Base-by-base conservation (phyloP, 1,140 invertebrate species). In the Hycleus phaleratus region DNA sequence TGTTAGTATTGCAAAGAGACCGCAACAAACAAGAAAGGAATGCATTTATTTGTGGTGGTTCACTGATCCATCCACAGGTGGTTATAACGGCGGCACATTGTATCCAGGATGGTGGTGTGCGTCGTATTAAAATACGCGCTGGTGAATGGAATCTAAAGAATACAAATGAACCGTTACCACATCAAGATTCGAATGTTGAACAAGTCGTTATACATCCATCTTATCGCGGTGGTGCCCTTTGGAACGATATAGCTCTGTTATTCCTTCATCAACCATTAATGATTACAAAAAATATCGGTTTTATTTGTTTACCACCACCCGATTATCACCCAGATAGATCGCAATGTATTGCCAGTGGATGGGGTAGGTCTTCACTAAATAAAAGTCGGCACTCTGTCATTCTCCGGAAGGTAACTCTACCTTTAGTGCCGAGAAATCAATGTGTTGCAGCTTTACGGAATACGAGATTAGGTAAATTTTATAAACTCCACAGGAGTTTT, bases 211-310 rank as follows among this genome's bases (percentile, higher is more conserved):
- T 69, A 10, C 68, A 71, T 61, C 63, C 65, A 3, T 12, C 63
- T 26, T 71, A 61, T 49, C 39, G 65, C 46, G 11, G 55, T 4
- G 43, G 80, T 76, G 1, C 76, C 75, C 69, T 87, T 1, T 78
- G 74, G 62, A 85, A 89, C 63, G 87, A 91, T 65, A 74, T 86
- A 3, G 88, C 86, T 2, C 68, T 90, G 2, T 65, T 91, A 0
- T 75, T 85, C 24, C 68, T 89, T 1, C 70, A 77, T 4, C 67
- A 74, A 10, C 76, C 82, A 0, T 76, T 86, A 4, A 64, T 75
- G 0, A 69, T 81, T 2, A 74, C 76, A 2, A 56, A 61, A 26
- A 71, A 81, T 58, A 72, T 82, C 26, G 73, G 75, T 54, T 64
- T 74, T 8, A 68, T 81, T 46, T 83, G 81, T 68, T 61, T 81